These are phyloP conservation scores for Neolamprologus variostigma DNA, from an alignment of 2,113 vertebrate species.

Conservation along the genomic window DNA sequence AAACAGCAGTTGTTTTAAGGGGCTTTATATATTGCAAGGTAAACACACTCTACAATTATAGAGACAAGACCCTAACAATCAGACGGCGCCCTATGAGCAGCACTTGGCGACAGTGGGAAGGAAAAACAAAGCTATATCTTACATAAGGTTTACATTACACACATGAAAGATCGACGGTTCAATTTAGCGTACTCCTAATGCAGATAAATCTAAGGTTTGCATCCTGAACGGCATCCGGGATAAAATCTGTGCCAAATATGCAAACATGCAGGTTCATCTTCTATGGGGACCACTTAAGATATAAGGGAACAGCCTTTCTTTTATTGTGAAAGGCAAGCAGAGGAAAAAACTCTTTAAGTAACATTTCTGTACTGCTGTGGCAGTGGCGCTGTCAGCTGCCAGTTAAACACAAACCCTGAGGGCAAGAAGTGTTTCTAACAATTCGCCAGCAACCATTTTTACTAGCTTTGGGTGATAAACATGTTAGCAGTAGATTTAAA, in stretches of 20 bases:
- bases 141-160: not conserved
- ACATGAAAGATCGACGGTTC: fast-evolving
- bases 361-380: not conserved
- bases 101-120: fast-evolving
- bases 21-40: not conserved
- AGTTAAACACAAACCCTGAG: not conserved
- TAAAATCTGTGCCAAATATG: not conserved
- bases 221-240: not conserved
- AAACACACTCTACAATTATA: not conserved
- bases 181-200: not conserved
- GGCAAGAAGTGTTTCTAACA: not conserved
- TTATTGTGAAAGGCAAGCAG: not conserved
- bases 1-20: not conserved
- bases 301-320: fast-evolving
- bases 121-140: not conserved
- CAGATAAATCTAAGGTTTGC: not conserved
- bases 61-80: not conserved
- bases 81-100: not conserved
- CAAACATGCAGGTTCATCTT: not conserved
- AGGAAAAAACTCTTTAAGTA: not conserved
- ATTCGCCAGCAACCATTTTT: not conserved
- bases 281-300: not conserved
- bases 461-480: not conserved
- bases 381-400: fast-evolving
- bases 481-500: not conserved